These are phyloP conservation scores for Penaeus monodon DNA, from an alignment of 2,888 invertebrate genomes.

Conservation along the genomic window DNA sequence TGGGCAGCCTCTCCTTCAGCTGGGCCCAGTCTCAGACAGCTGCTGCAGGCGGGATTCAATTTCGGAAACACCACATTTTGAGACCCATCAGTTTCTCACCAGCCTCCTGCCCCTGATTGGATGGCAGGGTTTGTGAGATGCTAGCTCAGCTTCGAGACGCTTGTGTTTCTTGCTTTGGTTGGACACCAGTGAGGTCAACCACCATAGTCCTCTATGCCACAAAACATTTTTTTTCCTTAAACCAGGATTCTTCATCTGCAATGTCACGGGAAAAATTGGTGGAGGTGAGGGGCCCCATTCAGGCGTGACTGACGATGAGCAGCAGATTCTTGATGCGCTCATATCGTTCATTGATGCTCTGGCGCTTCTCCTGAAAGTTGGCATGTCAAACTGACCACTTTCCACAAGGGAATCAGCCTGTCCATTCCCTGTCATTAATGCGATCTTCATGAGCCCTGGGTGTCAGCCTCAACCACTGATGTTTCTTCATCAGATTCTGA, in stretches of 20 bases:
- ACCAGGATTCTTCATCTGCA: slow-evolving; percentile 99
- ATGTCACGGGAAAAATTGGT: slow-evolving; percentile 99
- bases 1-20: slow-evolving; percentile 86
- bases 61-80: slow-evolving; percentile 90
- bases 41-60: slow-evolving; percentile 77
- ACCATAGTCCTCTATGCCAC: slow-evolving; percentile 98
- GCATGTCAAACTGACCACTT: slow-evolving; percentile 97
- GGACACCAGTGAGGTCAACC: slow-evolving; percentile 97
- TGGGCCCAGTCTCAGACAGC: slow-evolving; percentile 93
- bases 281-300: slow-evolving; percentile 96
- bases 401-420: slow-evolving; percentile 97
- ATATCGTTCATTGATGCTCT: slow-evolving; percentile 93
- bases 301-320: slow-evolving; percentile 91
- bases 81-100: slow-evolving; percentile 92
- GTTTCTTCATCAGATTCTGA: slow-evolving; percentile 98
- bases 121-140: slow-evolving; percentile 98
- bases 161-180: slow-evolving; percentile 99
- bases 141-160: slow-evolving; percentile 96
- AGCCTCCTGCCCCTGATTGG: slow-evolving; percentile 81
- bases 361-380: slow-evolving; percentile 90
- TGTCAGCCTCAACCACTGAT: slow-evolving; percentile 98
- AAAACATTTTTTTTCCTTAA: slow-evolving; percentile 97
- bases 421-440: slow-evolving; percentile 76
- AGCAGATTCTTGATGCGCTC: slow-evolving; percentile 90
- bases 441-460: slow-evolving; percentile 96